A percentile compares a stretch with the other conserved stretches of the same genome.
These are phyloP conservation scores for Gallirallus australis DNA, from an alignment of 2,797 vertebrate species.

Conservation along the genomic window DNA sequence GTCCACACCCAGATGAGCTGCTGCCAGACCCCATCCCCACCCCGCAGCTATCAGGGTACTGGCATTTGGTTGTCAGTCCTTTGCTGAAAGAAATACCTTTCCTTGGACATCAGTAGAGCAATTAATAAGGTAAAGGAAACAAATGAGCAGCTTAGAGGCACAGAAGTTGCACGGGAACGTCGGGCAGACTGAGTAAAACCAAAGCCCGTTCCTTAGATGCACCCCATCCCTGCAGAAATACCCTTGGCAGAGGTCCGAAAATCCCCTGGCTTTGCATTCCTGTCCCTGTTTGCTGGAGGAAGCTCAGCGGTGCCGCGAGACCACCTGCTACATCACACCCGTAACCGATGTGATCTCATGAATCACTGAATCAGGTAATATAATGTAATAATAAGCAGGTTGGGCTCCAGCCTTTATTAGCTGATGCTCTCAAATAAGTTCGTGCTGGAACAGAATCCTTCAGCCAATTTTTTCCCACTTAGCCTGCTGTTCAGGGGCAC, in stretches of 20 bases:
- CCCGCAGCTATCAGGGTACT: accelerated
- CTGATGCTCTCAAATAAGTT: conserved; percentile 45
- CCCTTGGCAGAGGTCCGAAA: neutral
- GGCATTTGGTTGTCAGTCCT: accelerated
- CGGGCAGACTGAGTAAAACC: neutral
- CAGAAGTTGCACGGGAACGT: neutral
- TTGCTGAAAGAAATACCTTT: neutral
- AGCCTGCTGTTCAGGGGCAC: conserved; percentile 27
- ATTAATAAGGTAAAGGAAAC: neutral
- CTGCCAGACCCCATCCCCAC: accelerated
- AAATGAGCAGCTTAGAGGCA: accelerated
- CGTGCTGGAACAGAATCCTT: conserved; percentile 30
- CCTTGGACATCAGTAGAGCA: accelerated
- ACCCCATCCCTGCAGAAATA: neutral
- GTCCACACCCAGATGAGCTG: accelerated
- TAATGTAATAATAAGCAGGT: conserved; percentile 38
- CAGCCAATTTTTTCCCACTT: conserved; percentile 47
- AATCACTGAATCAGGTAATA: conserved; percentile 24
- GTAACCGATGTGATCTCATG: neutral
- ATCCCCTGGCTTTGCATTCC: neutral
- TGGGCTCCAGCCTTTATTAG: conserved; percentile 22
- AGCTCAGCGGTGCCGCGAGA: neutral
- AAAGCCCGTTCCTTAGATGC: neutral
- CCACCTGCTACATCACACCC: neutral
- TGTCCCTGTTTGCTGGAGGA: neutral